These are phyloP conservation scores for Ptychadena robeensis DNA, from an alignment of 2,797 vertebrate species.

Conservation along the genomic window DNA sequence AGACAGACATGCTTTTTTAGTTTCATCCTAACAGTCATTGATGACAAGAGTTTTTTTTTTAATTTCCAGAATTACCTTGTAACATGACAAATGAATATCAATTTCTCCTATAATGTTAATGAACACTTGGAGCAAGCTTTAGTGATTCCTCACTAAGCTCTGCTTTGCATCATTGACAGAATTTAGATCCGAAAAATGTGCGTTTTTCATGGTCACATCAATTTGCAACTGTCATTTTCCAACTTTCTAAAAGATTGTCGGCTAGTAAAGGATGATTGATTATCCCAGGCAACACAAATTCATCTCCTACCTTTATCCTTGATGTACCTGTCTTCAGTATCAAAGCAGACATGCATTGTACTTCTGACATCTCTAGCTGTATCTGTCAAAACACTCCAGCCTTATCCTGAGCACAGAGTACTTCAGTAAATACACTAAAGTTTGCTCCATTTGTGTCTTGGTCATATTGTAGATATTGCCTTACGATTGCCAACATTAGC, in stretches of 20 bases:
- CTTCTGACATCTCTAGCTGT: no score
- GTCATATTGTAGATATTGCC: no score
- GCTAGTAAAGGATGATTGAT: neutral
- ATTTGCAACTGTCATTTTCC: neutral
- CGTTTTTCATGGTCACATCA: neutral
- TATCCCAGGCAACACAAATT: neutral
- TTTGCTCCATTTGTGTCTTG: neutral
- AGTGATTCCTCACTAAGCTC: neutral
- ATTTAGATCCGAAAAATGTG: neutral
- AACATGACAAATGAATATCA: neutral
- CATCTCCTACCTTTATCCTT: neutral
- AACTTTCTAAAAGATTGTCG: neutral
- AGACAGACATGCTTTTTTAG: neutral
- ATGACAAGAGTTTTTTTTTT: neutral
- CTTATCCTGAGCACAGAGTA: neutral
- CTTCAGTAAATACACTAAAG: neutral
- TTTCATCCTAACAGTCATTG: neutral
- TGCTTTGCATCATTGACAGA: neutral
- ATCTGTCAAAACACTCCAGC: neutral
- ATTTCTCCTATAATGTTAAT: neutral
- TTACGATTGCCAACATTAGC: no score
- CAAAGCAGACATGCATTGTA: no score
- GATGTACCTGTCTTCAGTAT: neutral
- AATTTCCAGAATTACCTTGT: neutral
- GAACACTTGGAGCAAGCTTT: neutral